Conservation (phyloP, 2,113 vertebrate genomes). For the Struthidea cinerea region DNA sequence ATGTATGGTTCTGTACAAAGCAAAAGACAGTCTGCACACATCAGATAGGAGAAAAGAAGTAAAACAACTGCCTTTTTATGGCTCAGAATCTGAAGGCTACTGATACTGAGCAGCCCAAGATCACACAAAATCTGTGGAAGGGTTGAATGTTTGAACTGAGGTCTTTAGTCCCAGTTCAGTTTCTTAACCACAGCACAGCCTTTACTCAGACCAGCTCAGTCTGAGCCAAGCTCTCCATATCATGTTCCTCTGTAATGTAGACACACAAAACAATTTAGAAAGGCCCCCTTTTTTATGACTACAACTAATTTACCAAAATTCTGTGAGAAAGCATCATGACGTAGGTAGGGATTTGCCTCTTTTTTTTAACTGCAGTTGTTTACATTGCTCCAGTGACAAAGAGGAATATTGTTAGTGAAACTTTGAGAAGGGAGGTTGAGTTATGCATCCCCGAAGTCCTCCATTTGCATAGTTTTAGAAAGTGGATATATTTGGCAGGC, state of each 20-base stretch:
- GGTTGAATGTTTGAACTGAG: background rate
- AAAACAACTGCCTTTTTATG: background rate
- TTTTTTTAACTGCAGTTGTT: background rate
- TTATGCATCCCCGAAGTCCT: conserved; percentile 58
- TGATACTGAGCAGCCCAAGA: background rate
- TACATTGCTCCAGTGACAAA: conserved; percentile 19
- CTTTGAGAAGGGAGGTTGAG: conserved; percentile 27
- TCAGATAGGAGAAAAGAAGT: background rate
- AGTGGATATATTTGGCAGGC: conserved; percentile 59
- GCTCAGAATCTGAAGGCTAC: background rate
- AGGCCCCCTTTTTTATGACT: background rate
- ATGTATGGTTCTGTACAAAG: background rate
- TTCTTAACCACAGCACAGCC: background rate
- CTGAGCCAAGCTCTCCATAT: background rate
- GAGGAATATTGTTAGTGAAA: conserved; percentile 38
- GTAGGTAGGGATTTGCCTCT: conserved; percentile 11
- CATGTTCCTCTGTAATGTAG: background rate
- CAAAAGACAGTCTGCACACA: background rate
- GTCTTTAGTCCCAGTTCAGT: background rate
- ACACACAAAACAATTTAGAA: background rate
- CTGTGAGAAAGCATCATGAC: background rate
- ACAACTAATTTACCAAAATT: background rate
- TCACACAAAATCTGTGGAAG: background rate
- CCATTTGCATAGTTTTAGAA: conserved; percentile 59
- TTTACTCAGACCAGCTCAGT: background rate